phyloP scores from a whole-genome alignment of 2,888 invertebrate species.

The Cheilosia impressa region DNA sequence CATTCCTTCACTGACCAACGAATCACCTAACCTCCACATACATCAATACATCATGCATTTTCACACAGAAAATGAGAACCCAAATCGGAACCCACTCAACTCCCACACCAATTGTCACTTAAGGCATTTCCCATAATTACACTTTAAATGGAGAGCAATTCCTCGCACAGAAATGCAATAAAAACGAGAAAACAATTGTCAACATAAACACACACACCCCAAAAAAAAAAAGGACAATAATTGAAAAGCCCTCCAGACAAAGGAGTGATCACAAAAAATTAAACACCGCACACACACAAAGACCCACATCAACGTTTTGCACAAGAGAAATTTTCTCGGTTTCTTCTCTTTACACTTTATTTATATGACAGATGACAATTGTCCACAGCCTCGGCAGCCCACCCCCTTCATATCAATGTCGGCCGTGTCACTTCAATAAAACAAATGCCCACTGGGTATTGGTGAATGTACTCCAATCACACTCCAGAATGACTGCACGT shows the following conservation, averaged over 20 bases:
- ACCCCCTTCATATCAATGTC: neutral
- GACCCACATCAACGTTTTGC: neutral
- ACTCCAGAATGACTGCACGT: conserved; percentile 22
- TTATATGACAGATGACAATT: conserved; percentile 61
- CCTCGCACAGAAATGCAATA: neutral
- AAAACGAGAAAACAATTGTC: conserved; percentile 14
- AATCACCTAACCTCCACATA: too few species aligned
- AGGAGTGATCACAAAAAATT: conserved; percentile 6
- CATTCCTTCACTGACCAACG: too few species aligned
- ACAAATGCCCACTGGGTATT: conserved; percentile 20
- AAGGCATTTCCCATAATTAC: neutral
- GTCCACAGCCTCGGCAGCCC: conserved; percentile 7
- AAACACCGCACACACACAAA: neutral
- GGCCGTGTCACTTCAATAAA: neutral
- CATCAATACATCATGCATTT: too few species aligned
- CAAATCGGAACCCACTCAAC: too few species aligned
- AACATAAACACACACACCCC: conserved; percentile 25
- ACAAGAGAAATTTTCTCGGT: conserved; percentile 35
- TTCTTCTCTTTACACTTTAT: conserved; percentile 32
- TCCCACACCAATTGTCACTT: too few species aligned
- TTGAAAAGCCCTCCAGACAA: conserved; percentile 31
- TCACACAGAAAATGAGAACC: too few species aligned
- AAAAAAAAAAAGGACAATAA: conserved; percentile 31
- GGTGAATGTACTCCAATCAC: neutral
- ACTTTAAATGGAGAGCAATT: neutral